phyloP scores from a whole-genome alignment of 2,113 vertebrate species.

The Pavo muticus region DNA sequence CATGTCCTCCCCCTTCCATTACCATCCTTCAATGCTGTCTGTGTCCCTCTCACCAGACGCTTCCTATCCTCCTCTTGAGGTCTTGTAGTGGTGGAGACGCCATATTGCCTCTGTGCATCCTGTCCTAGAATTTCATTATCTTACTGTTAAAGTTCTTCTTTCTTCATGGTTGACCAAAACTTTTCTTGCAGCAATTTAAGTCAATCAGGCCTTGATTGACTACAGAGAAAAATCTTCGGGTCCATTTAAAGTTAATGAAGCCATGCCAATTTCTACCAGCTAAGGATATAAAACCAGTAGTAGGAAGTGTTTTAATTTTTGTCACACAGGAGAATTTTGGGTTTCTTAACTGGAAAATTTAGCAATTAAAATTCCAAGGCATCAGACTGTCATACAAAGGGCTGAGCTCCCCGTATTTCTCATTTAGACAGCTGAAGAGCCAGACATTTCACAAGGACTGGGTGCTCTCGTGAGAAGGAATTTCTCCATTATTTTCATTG shows the following conservation, averaged over 20 bases:
- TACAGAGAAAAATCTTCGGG: background rate
- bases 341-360: background rate
- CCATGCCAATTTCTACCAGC: background rate
- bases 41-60: background rate
- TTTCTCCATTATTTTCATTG: conserved; percentile 26
- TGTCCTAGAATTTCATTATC: background rate
- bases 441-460: background rate
- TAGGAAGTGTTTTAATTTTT: background rate
- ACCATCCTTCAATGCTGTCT: background rate
- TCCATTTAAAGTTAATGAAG: background rate
- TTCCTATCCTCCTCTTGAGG: background rate
- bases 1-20: fast-evolving
- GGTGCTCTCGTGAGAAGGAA: background rate
- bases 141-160: background rate
- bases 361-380: background rate
- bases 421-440: background rate
- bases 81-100: background rate
- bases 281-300: background rate
- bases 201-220: background rate
- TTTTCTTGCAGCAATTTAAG: background rate
- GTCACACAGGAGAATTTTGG: background rate
- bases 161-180: background rate
- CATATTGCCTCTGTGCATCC: background rate
- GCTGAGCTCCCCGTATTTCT: background rate
- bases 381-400: background rate